phyloP scores from a whole-genome alignment of 2,888 invertebrate species.

The Eudemis profundana region DNA sequence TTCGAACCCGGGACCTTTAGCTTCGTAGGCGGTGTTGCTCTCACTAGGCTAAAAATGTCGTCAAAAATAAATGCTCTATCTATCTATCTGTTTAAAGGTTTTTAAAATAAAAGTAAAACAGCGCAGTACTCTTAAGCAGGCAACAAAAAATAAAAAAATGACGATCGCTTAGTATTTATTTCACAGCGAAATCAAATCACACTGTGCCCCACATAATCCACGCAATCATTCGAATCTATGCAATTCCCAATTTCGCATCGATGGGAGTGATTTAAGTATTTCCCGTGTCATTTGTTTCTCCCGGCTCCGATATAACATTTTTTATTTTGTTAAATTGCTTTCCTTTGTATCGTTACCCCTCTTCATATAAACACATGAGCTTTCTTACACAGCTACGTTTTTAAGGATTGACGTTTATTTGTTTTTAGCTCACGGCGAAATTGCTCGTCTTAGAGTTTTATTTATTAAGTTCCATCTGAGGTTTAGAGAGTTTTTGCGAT shows the following conservation, averaged over 20 bases:
- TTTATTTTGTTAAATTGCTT: constrained; percentile 84
- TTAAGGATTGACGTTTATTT: constrained; percentile 81
- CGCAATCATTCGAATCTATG: constrained; percentile 44
- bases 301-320: constrained; percentile 75
- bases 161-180: neutral
- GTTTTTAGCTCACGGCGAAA: constrained; percentile 76
- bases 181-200: constrained; percentile 28
- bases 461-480: constrained; percentile 45
- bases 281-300: constrained; percentile 83
- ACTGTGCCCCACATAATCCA: constrained; percentile 32
- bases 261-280: constrained; percentile 82
- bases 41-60: too few relatives aligned
- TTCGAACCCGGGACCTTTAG: too few relatives aligned
- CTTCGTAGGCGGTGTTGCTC: too few relatives aligned
- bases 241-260: constrained; percentile 75
- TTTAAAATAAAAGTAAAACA: too few relatives aligned
- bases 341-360: constrained; percentile 74
- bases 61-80: too few relatives aligned
- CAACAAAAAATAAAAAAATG: neutral
- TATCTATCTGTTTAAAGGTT: too few relatives aligned
- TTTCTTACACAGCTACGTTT: constrained; percentile 78
- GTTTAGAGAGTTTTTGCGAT: constrained; percentile 42
- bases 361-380: constrained; percentile 74
- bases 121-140: too few relatives aligned
- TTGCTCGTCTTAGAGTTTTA: constrained; percentile 65